Percentiles rank a stretch among this genome's conserved stretches.
Evolutionary conservation across 2,113 vertebrate species (phyloP).

Genomic region (Elanoides forficatus): DNA sequence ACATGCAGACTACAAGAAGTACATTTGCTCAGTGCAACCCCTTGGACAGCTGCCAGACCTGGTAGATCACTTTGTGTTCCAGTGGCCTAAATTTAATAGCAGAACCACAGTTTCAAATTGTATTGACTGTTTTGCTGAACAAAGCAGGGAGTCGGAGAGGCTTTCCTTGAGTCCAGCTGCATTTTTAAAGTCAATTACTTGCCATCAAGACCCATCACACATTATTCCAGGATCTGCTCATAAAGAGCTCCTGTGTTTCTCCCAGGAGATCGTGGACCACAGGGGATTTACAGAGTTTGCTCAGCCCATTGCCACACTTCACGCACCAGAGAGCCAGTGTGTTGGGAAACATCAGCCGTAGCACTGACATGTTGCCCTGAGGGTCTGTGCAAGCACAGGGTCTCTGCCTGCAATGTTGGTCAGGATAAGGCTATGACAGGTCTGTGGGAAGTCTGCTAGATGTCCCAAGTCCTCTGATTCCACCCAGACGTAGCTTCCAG

Average conservation of each 20-base stretch:
- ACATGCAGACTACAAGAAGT: neutral
- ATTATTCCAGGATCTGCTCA: neutral
- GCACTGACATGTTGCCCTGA: too few relatives aligned
- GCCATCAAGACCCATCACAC: neutral
- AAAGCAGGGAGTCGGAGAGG: neutral
- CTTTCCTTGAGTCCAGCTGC: neutral
- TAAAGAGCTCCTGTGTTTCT: neutral
- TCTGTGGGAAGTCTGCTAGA: neutral
- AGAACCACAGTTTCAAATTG: neutral
- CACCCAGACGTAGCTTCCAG: neutral
- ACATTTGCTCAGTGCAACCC: neutral
- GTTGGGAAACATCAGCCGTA: neutral
- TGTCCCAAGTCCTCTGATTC: neutral
- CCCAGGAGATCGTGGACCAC: accelerated
- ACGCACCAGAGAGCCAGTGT: neutral
- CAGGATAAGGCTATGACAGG: neutral
- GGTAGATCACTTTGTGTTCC: neutral
- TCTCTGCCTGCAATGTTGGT: neutral
- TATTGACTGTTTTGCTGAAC: neutral
- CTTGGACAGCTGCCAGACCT: neutral
- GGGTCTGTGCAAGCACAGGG: neutral
- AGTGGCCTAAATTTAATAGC: neutral
- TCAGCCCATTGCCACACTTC: neutral
- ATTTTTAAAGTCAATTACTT: neutral
- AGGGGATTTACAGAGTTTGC: neutral